Base-by-base conservation (phyloP, 92 coral and sea anemone species). In the Epizoanthus ramosus region DNA sequence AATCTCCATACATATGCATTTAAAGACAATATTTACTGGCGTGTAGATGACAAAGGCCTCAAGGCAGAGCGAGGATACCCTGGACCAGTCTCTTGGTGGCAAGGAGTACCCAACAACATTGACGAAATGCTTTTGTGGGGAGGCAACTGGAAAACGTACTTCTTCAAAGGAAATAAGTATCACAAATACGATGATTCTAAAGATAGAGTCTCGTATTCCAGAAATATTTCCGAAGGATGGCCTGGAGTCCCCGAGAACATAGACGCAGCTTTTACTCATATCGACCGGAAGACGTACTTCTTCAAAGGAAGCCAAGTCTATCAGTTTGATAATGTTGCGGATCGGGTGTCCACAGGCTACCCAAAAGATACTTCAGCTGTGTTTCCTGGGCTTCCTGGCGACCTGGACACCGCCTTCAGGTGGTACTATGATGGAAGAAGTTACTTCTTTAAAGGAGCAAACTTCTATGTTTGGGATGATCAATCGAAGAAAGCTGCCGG, bases 141-240 rank as follows among this genome's bases (percentile, higher is more conserved):
- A 28, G 31, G 31, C 31, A 28, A 28, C 31, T 28, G 31, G 31
- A 28, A 28, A 0, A 28, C 31, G 31, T 28, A 28, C 31, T 28
- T 28, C 31, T 28, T 28, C 31, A 28, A 28, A 28, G 31, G 91
- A 2, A 17, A 65, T 4, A 1, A 63, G 63, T 92, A 92, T 37
- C 89, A 81, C 75, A 82, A 31, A 8, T 92, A 87, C 37, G 53
- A 92, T 70, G 89, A 82, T 24, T 0, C 0, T 3, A 5, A 2
- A 0, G 87, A 80, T 45, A n/a, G 8, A 19, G 83, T 84, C 37
- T 8, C 3, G 5, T 18, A 53, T 12, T 13, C 6, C 6, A 21
- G 77, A 58, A 16, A 28, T n/a, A 92, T 95, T 3, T 72, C 93
- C 0, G 63, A 50, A 8, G 97, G 94, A 8, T 95, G 98, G 98